Evolutionary conservation across 1,140 invertebrate genomes (phyloP).

Genomic region (Tetraneura akinire): DNA sequence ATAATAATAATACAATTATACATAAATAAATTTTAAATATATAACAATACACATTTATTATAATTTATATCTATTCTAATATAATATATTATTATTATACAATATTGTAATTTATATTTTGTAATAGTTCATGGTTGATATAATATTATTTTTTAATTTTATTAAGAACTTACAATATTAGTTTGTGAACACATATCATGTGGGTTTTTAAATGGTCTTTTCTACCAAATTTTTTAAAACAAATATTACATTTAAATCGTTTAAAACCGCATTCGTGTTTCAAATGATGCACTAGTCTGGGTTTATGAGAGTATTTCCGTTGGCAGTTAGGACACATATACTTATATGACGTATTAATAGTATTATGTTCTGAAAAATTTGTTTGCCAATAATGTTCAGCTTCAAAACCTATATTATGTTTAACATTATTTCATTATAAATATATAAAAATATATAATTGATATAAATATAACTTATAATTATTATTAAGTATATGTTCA

Average conservation of each 20-base stretch:
- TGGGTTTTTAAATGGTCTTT: conserved; percentile 56
- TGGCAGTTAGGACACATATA: conserved; percentile 54
- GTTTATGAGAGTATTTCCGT: conserved; percentile 60
- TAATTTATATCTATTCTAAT: too few relatives aligned
- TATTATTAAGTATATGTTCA: too few relatives aligned
- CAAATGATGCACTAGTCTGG: conserved; percentile 56
- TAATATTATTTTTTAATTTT: neutral
- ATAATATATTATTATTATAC: too few relatives aligned
- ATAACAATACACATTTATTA: too few relatives aligned
- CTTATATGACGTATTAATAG: conserved; percentile 5
- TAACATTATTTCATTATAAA: neutral
- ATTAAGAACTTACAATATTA: neutral
- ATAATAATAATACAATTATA: too few relatives aligned
- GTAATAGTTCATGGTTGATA: too few relatives aligned
- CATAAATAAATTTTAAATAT: too few relatives aligned
- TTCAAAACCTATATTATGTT: neutral
- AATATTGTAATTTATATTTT: too few relatives aligned
- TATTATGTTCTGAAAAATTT: too few relatives aligned
- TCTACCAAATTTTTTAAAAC: conserved; percentile 57
- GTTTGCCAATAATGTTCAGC: neutral
- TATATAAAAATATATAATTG: too few relatives aligned
- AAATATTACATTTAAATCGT: conserved; percentile 54
- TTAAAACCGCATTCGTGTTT: conserved; percentile 54
- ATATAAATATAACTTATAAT: too few relatives aligned
- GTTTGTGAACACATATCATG: conserved; percentile 46